A percentile compares a stretch with the other conserved stretches of the same genome.
Conservation (phyloP, 2,113 vertebrate genomes). For the Alouatta palliata region DNA sequence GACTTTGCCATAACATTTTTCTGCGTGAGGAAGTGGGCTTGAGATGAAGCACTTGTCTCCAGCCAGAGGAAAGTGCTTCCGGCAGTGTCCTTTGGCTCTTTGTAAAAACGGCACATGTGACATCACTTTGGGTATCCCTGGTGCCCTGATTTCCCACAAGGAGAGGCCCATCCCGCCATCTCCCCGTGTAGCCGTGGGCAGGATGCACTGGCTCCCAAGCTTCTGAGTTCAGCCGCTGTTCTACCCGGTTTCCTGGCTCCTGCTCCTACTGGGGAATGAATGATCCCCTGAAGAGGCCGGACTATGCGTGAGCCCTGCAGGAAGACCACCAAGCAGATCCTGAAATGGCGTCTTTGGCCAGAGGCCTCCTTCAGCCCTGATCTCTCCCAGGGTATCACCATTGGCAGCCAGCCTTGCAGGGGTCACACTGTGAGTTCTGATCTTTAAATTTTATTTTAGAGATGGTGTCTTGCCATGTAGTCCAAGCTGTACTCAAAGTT, state of each 20-base stretch:
- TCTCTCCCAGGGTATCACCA: no score
- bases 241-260: not conserved
- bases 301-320: rapidly evolving
- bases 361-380: not conserved
- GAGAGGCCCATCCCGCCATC: rapidly evolving
- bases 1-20: not conserved
- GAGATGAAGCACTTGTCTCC: not conserved
- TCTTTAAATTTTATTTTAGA: not conserved
- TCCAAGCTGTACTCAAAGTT: not conserved
- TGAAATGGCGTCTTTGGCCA: not conserved
- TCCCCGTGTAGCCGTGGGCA: rapidly evolving
- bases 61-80: not conserved
- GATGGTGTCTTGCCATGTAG: not conserved
- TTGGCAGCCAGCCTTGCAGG: not conserved
- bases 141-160: not conserved
- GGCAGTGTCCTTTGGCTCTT: not conserved
- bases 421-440: not conserved
- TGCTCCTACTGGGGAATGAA: not conserved
- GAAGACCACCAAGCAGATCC: not conserved
- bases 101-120: rapidly evolving
- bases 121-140: rapidly evolving
- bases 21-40: rapidly evolving
- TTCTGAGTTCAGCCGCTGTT: not conserved
- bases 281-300: not conserved
- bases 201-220: rapidly evolving